These are phyloP conservation scores for Ochotona princeps DNA, from an alignment of 2,113 vertebrate genomes.

Conservation along the genomic window DNA sequence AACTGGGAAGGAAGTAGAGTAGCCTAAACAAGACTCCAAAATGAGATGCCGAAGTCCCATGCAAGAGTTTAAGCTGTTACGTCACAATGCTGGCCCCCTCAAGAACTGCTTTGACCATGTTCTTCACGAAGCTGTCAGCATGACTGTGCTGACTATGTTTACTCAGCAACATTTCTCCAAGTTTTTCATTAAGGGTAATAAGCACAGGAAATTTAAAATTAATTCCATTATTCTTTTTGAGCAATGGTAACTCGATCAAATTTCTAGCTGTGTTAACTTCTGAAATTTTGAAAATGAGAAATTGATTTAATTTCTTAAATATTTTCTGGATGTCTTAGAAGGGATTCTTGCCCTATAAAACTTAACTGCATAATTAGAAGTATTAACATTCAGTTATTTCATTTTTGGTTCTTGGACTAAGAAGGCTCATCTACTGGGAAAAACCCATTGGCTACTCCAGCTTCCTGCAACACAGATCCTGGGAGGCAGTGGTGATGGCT, in stretches of 20 bases:
- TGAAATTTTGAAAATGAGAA: constrained; percentile 55
- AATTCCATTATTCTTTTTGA: constrained; percentile 32
- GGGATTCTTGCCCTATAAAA: not conserved
- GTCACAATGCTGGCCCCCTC: too few relatives aligned
- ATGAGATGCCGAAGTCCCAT: too few relatives aligned
- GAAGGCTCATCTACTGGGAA: not conserved
- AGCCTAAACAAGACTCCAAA: too few relatives aligned
- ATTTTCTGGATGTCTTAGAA: constrained; percentile 49
- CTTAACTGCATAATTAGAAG: constrained; percentile 31
- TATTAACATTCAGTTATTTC: constrained; percentile 13
- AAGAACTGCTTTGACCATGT: not conserved
- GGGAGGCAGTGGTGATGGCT: too few relatives aligned
- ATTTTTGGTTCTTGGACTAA: constrained; percentile 27
- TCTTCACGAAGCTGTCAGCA: not conserved
- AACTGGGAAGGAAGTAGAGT: too few relatives aligned
- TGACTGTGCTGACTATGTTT: not conserved
- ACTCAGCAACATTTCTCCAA: not conserved
- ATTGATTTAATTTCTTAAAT: constrained; percentile 34
- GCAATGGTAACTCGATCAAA: not conserved
- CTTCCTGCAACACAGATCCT: too few relatives aligned
- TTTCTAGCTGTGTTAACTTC: constrained; percentile 23
- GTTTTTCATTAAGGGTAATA: not conserved
- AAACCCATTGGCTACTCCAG: not conserved
- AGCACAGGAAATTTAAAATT: not conserved
- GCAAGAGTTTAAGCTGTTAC: too few relatives aligned